Evolutionary conservation across 1,140 invertebrate species (phyloP).

Genomic region (Oreohelix idahoensis): DNA sequence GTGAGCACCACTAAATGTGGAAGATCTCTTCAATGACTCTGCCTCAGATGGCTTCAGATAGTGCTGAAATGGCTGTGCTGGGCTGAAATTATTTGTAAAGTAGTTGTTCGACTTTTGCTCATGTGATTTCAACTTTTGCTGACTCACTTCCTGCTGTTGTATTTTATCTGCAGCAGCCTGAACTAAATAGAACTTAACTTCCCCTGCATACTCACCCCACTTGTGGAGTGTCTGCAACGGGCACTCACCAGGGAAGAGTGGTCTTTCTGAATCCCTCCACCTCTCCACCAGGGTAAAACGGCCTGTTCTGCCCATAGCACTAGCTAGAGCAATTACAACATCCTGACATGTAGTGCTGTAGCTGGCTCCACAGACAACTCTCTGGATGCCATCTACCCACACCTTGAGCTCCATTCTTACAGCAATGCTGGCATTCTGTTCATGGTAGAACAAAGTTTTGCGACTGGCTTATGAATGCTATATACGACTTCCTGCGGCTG

Average conservation of each 20-base stretch:
- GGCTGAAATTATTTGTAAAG: not conserved
- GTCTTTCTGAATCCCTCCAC: conserved; percentile 94
- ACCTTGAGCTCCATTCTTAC: conserved; percentile 94
- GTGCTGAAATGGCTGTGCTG: not conserved
- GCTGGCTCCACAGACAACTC: conserved; percentile 97
- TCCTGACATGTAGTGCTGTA: conserved; percentile 97
- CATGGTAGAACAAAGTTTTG: not conserved
- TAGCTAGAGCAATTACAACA: conserved; percentile 97
- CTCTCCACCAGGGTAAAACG: conserved; percentile 95
- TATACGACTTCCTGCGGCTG: no score
- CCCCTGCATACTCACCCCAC: conserved; percentile 97
- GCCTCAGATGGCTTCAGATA: not conserved
- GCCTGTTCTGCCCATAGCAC: conserved; percentile 96
- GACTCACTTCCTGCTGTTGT: not conserved
- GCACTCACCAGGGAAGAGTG: conserved; percentile 92
- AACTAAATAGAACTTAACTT: conserved; percentile 89
- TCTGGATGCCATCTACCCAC: conserved; percentile 97
- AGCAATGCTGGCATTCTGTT: not conserved
- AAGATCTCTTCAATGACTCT: conserved; percentile 75
- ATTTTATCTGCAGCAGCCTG: conserved; percentile 53
- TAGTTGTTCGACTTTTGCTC: not conserved
- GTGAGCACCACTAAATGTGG: conserved; percentile 79
- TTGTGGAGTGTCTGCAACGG: conserved; percentile 92
- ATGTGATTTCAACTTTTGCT: not conserved
- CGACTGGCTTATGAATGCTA: not conserved